Evolutionary conservation across 2,797 vertebrate species (phyloP), one percentile per base, ranked within the genome.

Genomic region (Ibycter americanus): DNA sequence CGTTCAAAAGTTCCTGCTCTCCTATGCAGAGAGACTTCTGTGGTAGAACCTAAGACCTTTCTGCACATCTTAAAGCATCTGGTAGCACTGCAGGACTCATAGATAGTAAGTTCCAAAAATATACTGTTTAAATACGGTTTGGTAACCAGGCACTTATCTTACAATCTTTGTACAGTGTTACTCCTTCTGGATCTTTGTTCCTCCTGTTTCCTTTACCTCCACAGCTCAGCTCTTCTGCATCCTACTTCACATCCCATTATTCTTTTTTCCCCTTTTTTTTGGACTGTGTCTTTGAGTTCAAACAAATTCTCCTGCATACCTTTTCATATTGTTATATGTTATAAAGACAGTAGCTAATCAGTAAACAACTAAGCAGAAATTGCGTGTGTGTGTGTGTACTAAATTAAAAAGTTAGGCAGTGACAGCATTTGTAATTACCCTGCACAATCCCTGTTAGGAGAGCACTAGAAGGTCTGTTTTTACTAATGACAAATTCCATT

Each of bases 211-310:
- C 16, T 21, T 32, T 32, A 4, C 13, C 44, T 89, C 27, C 34
- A 62, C 46, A 80, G 18, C 12, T 87, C 34, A 80, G 26, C 8
- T 76, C 15, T 94, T 74, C 32, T 87, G 15, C 34, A 21, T 23
- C 14, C 6, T 62, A 40, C 15, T 77, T 71, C 25, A 49, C 0
- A 0, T 46, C 36, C 79, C 14, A 15, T 17, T 4, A 54, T 36
- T 65, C 19, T 62, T 29, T 5, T 2, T 5, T 11, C 4, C 2
- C 2, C 12, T 5, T 16, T 25, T 79, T 79, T 83, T 87, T 74
- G 62, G 5, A 44, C 76, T 58, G 5, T 47, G 25, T 83, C 54
- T 70, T 59, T 29, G 31, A 59, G 14, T 80, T 70, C 55, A 92
- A 83, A 70, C 4, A 70, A 42, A 40, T 54, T 70, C 27, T 91